Conservation (phyloP, 2,888 invertebrate genomes). For the Therioaphis trifolii region DNA sequence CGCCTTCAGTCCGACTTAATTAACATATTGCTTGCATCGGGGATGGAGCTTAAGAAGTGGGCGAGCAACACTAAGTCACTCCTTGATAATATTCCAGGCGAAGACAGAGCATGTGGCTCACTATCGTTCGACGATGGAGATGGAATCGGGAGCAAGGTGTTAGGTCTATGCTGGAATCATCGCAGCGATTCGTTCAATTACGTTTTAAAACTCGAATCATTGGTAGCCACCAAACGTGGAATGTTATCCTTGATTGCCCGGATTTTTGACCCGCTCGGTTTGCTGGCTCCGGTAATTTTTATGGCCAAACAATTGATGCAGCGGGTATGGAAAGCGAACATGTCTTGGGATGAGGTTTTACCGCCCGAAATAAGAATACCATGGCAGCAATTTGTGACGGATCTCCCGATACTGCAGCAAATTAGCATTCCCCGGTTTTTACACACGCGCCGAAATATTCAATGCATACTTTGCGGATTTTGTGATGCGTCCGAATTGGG, state of each 20-base stretch:
- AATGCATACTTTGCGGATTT: no score
- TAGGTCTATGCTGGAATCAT: slow-evolving; percentile 44
- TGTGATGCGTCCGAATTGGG: no score
- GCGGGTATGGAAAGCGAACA: neutral
- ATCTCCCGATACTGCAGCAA: no score
- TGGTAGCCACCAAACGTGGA: no score
- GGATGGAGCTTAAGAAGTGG: slow-evolving; percentile 66
- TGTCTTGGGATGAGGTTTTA: neutral
- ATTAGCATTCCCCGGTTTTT: no score
- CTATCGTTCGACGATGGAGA: neutral
- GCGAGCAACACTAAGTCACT: slow-evolving; percentile 60
- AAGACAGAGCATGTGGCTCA: neutral
- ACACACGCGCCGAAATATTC: no score
- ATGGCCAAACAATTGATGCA: slow-evolving; percentile 35
- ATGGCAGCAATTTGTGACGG: no score
- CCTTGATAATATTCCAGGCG: neutral
- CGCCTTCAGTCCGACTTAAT: neutral
- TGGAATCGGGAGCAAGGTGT: neutral
- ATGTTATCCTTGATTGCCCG: no score
- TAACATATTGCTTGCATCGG: slow-evolving; percentile 11
- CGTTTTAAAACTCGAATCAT: neutral
- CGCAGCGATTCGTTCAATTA: neutral
- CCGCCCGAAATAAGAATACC: neutral
- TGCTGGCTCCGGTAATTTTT: slow-evolving; percentile 36
- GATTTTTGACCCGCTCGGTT: no score